A percentile compares a stretch with the other conserved stretches of the same genome.
phyloP scores from a whole-genome alignment of 1,140 invertebrate genomes.

The Lordiphosa clarofinis region DNA sequence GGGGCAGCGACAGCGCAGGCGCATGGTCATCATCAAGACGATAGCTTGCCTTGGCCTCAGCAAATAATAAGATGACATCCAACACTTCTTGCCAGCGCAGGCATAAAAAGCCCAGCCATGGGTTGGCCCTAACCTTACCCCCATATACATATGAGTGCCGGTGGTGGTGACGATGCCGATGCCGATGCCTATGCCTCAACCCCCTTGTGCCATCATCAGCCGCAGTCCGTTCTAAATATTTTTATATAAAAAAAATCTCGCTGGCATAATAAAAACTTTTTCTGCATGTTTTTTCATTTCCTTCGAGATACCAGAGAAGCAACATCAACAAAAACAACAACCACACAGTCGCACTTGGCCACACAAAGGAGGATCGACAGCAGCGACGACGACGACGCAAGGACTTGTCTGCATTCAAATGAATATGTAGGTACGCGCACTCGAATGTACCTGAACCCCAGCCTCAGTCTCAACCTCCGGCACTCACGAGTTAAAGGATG shows the following conservation, averaged over 20 bases:
- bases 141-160: slow-evolving; percentile 16
- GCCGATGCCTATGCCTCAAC: slow-evolving; percentile 10
- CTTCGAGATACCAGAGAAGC: slow-evolving; percentile 52
- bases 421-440: slow-evolving; percentile 36
- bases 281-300: slow-evolving; percentile 66
- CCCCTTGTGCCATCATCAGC: slow-evolving; percentile 25
- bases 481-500: slow-evolving; percentile 49
- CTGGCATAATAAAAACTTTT: slow-evolving; percentile 66
- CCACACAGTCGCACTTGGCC: slow-evolving; percentile 68
- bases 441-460: slow-evolving; percentile 74
- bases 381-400: slow-evolving; percentile 47
- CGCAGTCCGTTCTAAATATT: slow-evolving; percentile 64
- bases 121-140: slow-evolving; percentile 40
- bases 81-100: slow-evolving; percentile 69
- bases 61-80: slow-evolving; percentile 79
- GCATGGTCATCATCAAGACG: slow-evolving; percentile 70
- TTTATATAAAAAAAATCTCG: slow-evolving; percentile 69
- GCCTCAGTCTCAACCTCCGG: slow-evolving; percentile 5
- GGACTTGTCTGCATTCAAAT: slow-evolving; percentile 79
- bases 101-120: slow-evolving; percentile 42
- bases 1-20: slow-evolving; percentile 50
- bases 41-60: slow-evolving; percentile 58
- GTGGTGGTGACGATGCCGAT: slow-evolving; percentile 21
- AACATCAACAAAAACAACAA: slow-evolving; percentile 23
- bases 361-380: slow-evolving; percentile 66